Conservation (phyloP, 2,113 vertebrate species). For the Mastomys natalensis region DNA sequence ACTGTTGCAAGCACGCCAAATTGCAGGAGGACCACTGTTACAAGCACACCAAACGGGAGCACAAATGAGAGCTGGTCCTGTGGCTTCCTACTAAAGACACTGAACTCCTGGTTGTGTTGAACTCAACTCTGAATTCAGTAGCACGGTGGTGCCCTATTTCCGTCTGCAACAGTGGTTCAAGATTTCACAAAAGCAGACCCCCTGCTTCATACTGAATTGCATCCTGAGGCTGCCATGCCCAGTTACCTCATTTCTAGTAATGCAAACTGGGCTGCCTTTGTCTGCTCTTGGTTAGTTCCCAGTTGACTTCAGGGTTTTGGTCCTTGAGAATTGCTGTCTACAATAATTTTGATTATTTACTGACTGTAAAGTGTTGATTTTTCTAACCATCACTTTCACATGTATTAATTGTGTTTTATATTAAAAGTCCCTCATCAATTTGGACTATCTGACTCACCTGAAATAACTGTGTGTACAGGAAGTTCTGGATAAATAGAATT, state of each 20-base stretch:
- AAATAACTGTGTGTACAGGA: neutral
- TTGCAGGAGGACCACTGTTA: neutral
- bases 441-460: neutral
- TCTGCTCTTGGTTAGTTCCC: neutral
- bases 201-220: neutral
- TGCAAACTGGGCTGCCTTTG: neutral
- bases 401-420: neutral
- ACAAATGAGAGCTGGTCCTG: neutral
- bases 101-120: neutral
- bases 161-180: neutral
- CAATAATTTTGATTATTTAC: neutral
- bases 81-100: neutral
- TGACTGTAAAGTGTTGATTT: neutral
- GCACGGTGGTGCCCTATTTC: neutral
- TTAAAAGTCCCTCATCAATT: constrained; percentile 4
- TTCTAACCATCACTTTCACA: neutral
- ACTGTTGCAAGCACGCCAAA: neutral
- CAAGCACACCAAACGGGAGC: neutral
- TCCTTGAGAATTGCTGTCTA: neutral
- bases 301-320: neutral
- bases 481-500: neutral
- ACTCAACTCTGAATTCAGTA: neutral
- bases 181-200: neutral
- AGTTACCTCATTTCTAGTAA: neutral
- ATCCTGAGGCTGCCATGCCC: neutral